phyloP scores from a whole-genome alignment of 2,797 vertebrate species.

The Lerista edwardsae region DNA sequence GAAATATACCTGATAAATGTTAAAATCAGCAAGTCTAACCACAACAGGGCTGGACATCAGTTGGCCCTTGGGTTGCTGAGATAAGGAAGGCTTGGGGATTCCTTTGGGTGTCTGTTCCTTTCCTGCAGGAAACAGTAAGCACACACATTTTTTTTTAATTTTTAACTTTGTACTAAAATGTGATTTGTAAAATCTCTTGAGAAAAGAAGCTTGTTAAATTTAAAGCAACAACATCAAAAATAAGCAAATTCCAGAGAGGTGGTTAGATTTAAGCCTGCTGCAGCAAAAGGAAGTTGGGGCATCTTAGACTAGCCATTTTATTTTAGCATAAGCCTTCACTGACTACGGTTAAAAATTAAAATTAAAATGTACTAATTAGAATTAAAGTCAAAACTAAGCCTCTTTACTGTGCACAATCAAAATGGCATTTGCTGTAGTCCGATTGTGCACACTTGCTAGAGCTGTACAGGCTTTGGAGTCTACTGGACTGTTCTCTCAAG shows the following conservation, averaged over 20 bases:
- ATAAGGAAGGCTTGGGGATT: constrained; percentile 80
- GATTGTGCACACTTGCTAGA: not conserved
- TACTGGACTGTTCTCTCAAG: not conserved
- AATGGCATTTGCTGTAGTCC: not conserved
- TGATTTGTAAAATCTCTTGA: not conserved
- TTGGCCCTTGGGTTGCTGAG: constrained; percentile 85
- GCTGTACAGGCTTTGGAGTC: not conserved
- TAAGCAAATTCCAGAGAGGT: not conserved
- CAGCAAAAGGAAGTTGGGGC: no score
- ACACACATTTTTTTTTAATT: not conserved
- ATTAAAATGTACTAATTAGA: no score
- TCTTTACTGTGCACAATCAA: constrained; percentile 1
- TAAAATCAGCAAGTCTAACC: constrained; percentile 95
- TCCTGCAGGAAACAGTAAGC: constrained; percentile 73
- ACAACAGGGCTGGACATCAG: constrained; percentile 97
- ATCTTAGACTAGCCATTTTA: no score
- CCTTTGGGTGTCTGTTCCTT: constrained; percentile 76
- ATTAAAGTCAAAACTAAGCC: no score
- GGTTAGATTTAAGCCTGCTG: no score
- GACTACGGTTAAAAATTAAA: no score
- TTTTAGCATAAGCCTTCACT: no score
- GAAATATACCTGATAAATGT: constrained; percentile 92
- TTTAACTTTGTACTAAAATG: not conserved
- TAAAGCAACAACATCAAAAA: not conserved
- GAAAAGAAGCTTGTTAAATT: not conserved